Evolutionary conservation across 2,113 vertebrate species (phyloP).

Genomic region (Pelodiscus sinensis): DNA sequence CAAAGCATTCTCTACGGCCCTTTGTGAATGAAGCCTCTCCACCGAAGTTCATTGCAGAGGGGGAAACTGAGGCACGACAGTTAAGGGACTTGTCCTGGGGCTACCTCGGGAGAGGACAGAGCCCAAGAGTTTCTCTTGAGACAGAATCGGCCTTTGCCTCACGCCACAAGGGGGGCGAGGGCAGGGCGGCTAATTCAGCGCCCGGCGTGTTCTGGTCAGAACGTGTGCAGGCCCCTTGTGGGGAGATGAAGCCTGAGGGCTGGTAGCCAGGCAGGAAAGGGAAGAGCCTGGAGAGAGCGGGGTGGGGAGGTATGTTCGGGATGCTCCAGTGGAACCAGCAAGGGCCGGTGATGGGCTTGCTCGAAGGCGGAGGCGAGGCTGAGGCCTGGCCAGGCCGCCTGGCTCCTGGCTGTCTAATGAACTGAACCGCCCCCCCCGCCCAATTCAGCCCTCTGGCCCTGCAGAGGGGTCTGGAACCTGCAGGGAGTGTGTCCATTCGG

Average conservation of each 20-base stretch:
- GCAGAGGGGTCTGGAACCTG: background rate
- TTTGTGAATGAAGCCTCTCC: background rate
- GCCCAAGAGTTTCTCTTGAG: too few species aligned
- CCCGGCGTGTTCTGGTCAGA: background rate
- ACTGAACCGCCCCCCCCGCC: background rate
- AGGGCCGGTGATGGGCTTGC: background rate
- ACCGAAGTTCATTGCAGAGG: rapidly evolving
- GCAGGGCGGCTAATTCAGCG: background rate
- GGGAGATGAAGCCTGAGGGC: background rate
- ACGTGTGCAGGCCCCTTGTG: background rate
- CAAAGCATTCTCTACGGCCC: background rate
- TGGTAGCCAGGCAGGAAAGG: background rate
- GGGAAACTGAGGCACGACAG: slow-evolving; percentile 31
- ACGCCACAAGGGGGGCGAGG: rapidly evolving
- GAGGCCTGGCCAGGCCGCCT: background rate
- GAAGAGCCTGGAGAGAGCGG: background rate
- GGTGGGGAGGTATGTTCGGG: background rate
- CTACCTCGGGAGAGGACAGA: rapidly evolving
- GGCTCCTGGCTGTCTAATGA: background rate
- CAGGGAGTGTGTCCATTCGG: background rate
- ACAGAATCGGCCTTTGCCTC: background rate
- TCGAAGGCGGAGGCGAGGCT: background rate
- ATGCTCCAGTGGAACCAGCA: background rate
- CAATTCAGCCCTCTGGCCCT: background rate
- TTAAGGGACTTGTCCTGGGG: rapidly evolving